phyloP scores from a whole-genome alignment of 1,140 invertebrate species.

The Polypedilum vanderplanki region DNA sequence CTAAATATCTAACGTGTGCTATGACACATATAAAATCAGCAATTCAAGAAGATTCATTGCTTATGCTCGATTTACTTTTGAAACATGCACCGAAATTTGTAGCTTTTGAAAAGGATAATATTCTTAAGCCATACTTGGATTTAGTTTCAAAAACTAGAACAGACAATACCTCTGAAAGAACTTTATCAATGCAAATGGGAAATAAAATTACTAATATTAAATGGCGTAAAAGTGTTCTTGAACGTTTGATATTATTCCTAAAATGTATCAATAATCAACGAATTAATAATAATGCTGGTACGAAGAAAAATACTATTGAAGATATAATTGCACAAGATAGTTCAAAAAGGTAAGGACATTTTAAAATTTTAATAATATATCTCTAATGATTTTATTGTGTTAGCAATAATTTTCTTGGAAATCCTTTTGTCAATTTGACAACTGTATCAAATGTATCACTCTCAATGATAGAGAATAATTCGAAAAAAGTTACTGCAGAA shows the following conservation, averaged over 20 bases:
- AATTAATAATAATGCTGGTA: neutral
- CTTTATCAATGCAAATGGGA: constrained; percentile 55
- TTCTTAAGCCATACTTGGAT: constrained; percentile 69
- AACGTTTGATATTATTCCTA: constrained; percentile 56
- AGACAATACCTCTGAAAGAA: constrained; percentile 52
- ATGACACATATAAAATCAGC: constrained; percentile 77
- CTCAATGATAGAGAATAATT: constrained; percentile 33
- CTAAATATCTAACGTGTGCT: constrained; percentile 71
- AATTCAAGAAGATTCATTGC: constrained; percentile 73
- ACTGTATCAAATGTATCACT: constrained; percentile 35
- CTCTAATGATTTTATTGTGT: neutral
- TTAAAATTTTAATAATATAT: too few relatives aligned
- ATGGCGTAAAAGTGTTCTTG: constrained; percentile 67
- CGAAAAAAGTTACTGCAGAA: constrained; percentile 36
- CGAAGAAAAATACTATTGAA: constrained; percentile 1
- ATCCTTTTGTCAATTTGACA: neutral
- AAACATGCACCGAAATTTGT: constrained; percentile 54
- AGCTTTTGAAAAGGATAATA: constrained; percentile 55
- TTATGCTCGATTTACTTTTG: constrained; percentile 65
- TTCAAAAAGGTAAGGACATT: too few relatives aligned
- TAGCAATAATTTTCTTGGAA: neutral
- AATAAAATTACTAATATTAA: constrained; percentile 62
- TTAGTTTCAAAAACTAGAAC: constrained; percentile 64
- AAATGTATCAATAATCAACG: constrained; percentile 42
- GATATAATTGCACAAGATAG: too few relatives aligned